phyloP scores from a whole-genome alignment of 92 coral and sea anemone species.

The Bergia puertoricense region DNA sequence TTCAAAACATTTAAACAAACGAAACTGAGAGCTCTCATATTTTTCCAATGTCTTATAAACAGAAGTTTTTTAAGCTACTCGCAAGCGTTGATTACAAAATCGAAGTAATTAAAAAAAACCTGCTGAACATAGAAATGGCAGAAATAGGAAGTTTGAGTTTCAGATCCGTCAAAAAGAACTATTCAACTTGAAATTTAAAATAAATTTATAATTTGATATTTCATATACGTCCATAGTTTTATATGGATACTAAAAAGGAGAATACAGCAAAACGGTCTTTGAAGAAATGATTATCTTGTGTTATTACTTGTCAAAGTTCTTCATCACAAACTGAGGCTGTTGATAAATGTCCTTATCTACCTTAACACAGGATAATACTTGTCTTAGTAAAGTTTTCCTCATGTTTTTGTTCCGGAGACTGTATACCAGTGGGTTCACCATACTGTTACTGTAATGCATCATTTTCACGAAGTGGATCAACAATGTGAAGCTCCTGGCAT shows the following conservation, averaged over 20 bases:
- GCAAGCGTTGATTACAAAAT: too few species aligned
- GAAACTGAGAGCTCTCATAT: background rate
- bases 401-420: slow-evolving; percentile 62
- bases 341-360: background rate
- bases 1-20: too few species aligned
- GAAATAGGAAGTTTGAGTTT: too few species aligned
- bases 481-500: slow-evolving; percentile 20
- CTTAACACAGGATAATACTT: background rate
- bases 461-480: slow-evolving; percentile 65
- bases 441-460: slow-evolving; percentile 78
- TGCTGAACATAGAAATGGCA: background rate
- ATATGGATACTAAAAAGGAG: too few species aligned
- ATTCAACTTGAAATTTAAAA: too few species aligned
- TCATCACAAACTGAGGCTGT: background rate
- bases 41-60: background rate
- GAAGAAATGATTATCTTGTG: background rate
- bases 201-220: too few species aligned
- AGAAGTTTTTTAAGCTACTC: background rate
- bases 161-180: background rate
- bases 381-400: slow-evolving; percentile 36
- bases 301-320: background rate
- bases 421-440: slow-evolving; percentile 66
- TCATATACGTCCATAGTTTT: background rate
- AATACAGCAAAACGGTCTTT: background rate
- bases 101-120: too few species aligned